Evolutionary conservation across 2,888 invertebrate genomes (phyloP), one percentile per base, ranked within the genome.

Genomic region (Eueremaeus valkanovi): DNA sequence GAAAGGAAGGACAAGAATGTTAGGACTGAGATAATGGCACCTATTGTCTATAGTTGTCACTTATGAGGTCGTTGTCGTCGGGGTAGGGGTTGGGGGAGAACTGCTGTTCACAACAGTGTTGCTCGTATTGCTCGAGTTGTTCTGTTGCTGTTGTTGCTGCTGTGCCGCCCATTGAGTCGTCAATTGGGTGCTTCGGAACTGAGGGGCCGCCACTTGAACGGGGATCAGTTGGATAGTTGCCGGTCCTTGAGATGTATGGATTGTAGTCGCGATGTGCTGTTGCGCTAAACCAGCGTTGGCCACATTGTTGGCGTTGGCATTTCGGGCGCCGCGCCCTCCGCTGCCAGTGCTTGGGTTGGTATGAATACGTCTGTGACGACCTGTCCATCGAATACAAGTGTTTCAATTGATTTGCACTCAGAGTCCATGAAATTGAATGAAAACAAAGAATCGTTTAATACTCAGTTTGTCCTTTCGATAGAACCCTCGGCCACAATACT

Each of bases 401-500:
- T n/a, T n/a, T n/a, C n/a, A n/a, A 21, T 73, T 51, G n/a, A 21
- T 6, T 27, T 21, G 24, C 13, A 33, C n/a, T 27, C 18, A 42
- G 70, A 16, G 8, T 45, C 16, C 45, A 40, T 40, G 36, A 42
- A 40, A 45, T 18, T 45, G 45, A 45, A 45, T 18, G 3, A 51
- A 9, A 51, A n/a, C n/a, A n/a, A n/a, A n/a, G n/a, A n/a, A n/a
- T n/a, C n/a, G n/a, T n/a, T n/a, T n/a, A 58, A 58, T 74, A 75
- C 79, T 79, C 42, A 80, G 76, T 77, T 80, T 80, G 75, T 80
- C 80, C 75, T 80, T 80, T 36, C 80, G 76, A 76, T 80, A 80
- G 73, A 80, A 80, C 51, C 80, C 79, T 66, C 80, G 76, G 36
- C 80, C 80, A 77, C 80, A 80, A 29, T 79, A 78, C 74, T 80